phyloP scores from a whole-genome alignment of 2,888 invertebrate species.

The Aleiodes leptofemur region DNA sequence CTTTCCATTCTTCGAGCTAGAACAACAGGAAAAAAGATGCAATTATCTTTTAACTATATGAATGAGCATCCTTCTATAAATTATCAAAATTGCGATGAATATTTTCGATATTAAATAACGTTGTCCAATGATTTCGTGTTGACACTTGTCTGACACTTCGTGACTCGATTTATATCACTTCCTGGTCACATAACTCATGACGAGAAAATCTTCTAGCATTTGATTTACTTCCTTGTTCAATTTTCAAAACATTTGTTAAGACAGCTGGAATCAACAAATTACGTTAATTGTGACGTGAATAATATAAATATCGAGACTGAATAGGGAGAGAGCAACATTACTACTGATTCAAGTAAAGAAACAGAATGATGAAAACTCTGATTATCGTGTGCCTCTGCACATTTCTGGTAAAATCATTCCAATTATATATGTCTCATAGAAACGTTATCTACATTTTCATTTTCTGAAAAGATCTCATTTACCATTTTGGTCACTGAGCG shows the following conservation, averaged over 20 bases:
- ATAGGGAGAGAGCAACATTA: background rate
- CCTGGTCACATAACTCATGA: conserved; percentile 11
- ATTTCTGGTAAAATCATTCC: conserved; percentile 32
- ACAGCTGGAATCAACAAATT: background rate
- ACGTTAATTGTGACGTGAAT: background rate
- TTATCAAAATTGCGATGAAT: too few relatives aligned
- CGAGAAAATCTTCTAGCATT: background rate
- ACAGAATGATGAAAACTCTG: conserved; percentile 56
- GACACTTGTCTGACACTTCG: background rate
- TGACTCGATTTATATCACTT: conserved; percentile 11
- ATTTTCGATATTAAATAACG: background rate
- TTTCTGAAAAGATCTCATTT: too few relatives aligned
- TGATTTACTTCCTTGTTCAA: background rate
- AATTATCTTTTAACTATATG: too few relatives aligned
- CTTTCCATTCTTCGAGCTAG: too few relatives aligned
- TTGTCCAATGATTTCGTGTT: background rate
- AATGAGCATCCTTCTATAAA: too few relatives aligned
- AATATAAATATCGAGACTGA: background rate
- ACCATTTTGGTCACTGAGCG: too few relatives aligned
- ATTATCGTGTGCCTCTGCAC: conserved; percentile 52
- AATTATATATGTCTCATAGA: too few relatives aligned
- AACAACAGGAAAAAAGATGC: too few relatives aligned
- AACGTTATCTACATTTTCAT: too few relatives aligned
- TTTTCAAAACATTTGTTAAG: background rate
- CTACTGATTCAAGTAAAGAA: background rate